Percentiles rank a stretch among this genome's conserved stretches.
Conservation (phyloP, 2,888 invertebrate genomes). For the Asteroscopus sphinx region DNA sequence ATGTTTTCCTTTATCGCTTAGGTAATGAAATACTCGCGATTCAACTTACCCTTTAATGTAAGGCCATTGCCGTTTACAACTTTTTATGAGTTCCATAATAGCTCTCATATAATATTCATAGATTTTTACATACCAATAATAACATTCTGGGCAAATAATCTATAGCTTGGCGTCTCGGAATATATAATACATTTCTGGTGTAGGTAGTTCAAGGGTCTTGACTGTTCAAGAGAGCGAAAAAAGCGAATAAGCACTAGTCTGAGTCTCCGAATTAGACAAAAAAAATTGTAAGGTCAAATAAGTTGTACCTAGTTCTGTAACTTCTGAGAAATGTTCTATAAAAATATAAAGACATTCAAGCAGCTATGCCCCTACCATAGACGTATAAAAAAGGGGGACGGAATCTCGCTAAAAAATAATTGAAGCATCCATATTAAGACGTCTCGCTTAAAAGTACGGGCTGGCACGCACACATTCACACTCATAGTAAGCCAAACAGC, state of each 20-base stretch:
- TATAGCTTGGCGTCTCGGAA: slow-evolving; percentile 50
- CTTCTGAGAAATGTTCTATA: slow-evolving; percentile 10
- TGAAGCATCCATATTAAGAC: no score
- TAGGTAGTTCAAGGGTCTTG: slow-evolving; percentile 58
- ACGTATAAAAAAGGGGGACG: no score
- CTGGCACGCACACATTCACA: no score
- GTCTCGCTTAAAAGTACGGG: no score
- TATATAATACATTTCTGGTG: slow-evolving; percentile 51
- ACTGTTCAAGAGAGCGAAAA: slow-evolving; percentile 51
- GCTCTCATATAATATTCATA: neutral
- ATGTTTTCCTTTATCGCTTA: neutral
- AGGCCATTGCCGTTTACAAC: neutral
- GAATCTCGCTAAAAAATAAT: no score
- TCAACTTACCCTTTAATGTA: neutral
- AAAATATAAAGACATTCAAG: no score
- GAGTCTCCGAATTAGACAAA: slow-evolving; percentile 39
- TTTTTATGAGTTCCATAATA: neutral
- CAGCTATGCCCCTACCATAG: no score
- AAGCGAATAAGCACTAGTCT: slow-evolving; percentile 44
- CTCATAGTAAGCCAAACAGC: no score
- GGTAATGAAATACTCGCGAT: slow-evolving; percentile 1
- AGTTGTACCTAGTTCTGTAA: slow-evolving; percentile 20
- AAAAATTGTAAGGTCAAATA: slow-evolving; percentile 32
- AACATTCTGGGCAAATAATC: slow-evolving; percentile 49
- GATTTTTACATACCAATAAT: slow-evolving; percentile 20